Base-by-base conservation (phyloP, 2,797 vertebrate genomes). In the Coracias cyanogaster region DNA sequence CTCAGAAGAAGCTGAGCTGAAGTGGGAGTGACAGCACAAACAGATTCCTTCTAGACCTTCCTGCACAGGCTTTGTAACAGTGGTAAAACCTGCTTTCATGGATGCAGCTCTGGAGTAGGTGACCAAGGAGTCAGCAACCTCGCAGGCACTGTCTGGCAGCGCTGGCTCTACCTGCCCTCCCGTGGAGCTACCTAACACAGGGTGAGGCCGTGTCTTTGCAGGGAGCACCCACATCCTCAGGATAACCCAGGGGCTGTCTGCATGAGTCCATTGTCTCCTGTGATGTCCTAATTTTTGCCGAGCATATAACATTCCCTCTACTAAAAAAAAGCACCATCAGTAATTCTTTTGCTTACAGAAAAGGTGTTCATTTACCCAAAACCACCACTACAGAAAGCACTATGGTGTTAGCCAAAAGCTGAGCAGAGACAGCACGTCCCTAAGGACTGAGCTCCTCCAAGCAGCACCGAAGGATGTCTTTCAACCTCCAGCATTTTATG, bases 1-100 rank as follows among this genome's bases (percentile, higher is more conserved):
- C 46, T 81, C 9, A 0, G 87, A 83, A 83, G 29, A 90, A 83
- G 85, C 87, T 52, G 85, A 94, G 87, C 41, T 94, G 67, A 95
- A 96, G 91, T 73, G 70, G 74, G 86, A 96, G 67, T 80, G 93
- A 90, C 89, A 94, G 89, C 48, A 62, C 81, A 96, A 95, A 94
- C 89, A 91, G 74, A 92, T 87, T 82, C 61, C 70, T 91, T 77
- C 61, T 15, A 82, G 91, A 89, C 62, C 54, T 60, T 69, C 29
- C 49, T 0, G 31, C 6, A 12, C 22, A 89, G 83, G 22, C 64
- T 91, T 78, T 26, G 6, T 33, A 74, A 39, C 0, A 19, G 64
- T 1, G 1, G 25, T 37, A 73, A 96, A 76, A 72, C 1, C 8
- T 1, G 4, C 28, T 90, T 57, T 26, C 43, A 65, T 29, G 2